Evolutionary conservation across 2,888 invertebrate genomes (phyloP).

Genomic region (Drymonia ruficornis): DNA sequence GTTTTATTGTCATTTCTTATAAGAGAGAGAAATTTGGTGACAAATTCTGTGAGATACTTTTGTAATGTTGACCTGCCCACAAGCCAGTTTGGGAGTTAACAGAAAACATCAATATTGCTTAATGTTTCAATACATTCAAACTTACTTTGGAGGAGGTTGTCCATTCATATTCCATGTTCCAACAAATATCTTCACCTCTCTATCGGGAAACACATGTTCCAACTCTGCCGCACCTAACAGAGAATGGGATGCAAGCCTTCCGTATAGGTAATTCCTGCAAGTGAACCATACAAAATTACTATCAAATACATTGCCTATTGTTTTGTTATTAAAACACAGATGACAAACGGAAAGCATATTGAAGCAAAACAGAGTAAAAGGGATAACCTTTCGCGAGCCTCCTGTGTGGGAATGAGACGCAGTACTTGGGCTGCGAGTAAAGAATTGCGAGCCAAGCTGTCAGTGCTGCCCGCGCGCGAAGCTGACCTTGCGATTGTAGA

Average conservation of each 20-base stretch:
- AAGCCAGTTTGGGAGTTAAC: too few relatives aligned
- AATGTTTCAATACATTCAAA: not conserved
- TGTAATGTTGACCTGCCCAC: too few relatives aligned
- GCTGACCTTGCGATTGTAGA: slow-evolving; percentile 72
- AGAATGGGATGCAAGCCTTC: slow-evolving; percentile 91
- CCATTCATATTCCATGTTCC: slow-evolving; percentile 99
- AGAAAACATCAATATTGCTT: too few relatives aligned
- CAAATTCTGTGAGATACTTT: too few relatives aligned
- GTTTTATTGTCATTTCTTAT: too few relatives aligned
- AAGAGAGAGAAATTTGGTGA: not conserved
- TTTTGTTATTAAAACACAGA: not conserved
- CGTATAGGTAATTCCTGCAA: slow-evolving; percentile 91
- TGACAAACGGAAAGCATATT: not conserved
- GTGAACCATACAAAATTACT: slow-evolving; percentile 17
- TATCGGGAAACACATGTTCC: slow-evolving; percentile 93
- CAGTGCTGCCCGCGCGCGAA: slow-evolving; percentile 83
- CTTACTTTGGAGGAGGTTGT: slow-evolving; percentile 91
- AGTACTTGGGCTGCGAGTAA: slow-evolving; percentile 92
- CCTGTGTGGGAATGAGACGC: slow-evolving; percentile 92
- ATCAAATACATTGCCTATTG: not conserved
- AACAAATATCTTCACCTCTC: slow-evolving; percentile 94
- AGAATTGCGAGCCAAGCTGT: slow-evolving; percentile 89
- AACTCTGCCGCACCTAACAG: slow-evolving; percentile 93
- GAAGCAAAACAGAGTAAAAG: slow-evolving; percentile 11
- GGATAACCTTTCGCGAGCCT: slow-evolving; percentile 89